phyloP scores from a whole-genome alignment of 2,113 vertebrate species.

The Callipepla californica region DNA sequence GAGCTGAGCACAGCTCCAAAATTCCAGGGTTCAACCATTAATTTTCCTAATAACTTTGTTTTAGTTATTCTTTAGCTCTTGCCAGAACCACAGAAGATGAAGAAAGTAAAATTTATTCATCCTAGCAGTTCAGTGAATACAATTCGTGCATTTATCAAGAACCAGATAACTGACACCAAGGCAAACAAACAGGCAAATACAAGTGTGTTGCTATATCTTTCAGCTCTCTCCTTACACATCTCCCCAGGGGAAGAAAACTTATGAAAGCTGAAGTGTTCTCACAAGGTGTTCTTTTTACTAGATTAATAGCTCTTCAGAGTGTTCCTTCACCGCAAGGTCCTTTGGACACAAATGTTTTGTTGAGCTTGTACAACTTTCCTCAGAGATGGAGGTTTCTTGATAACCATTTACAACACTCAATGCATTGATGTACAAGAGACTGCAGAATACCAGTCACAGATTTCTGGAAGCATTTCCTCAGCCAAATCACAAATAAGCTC shows the following conservation, averaged over 20 bases:
- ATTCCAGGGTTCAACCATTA: not conserved
- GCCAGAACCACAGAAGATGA: constrained; percentile 53
- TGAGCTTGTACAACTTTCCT: constrained; percentile 51
- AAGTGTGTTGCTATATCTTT: constrained; percentile 42
- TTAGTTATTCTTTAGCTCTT: constrained; percentile 40
- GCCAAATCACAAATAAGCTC: constrained; percentile 25
- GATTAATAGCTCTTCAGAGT: constrained; percentile 46
- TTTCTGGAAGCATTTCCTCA: not conserved
- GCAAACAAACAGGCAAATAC: constrained; percentile 56
- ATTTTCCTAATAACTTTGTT: not conserved
- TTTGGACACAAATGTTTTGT: constrained; percentile 37
- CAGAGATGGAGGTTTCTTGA: not conserved
- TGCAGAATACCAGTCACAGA: not conserved
- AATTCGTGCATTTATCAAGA: constrained; percentile 58
- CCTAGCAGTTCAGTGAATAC: not conserved
- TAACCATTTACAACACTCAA: constrained; percentile 16
- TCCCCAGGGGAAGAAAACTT: constrained; percentile 30
- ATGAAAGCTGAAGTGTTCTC: constrained; percentile 62
- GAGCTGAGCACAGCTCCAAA: not conserved
- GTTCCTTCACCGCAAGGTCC: constrained; percentile 19
- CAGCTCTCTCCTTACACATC: not conserved
- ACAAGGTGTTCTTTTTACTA: constrained; percentile 49
- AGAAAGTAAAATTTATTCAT: constrained; percentile 54
- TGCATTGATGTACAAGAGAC: not conserved
- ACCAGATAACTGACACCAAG: constrained; percentile 43